A percentile compares a stretch with the other conserved stretches of the same genome.
Evolutionary conservation across 2,113 vertebrate species (phyloP).

Genomic region (Etheostoma cragini): DNA sequence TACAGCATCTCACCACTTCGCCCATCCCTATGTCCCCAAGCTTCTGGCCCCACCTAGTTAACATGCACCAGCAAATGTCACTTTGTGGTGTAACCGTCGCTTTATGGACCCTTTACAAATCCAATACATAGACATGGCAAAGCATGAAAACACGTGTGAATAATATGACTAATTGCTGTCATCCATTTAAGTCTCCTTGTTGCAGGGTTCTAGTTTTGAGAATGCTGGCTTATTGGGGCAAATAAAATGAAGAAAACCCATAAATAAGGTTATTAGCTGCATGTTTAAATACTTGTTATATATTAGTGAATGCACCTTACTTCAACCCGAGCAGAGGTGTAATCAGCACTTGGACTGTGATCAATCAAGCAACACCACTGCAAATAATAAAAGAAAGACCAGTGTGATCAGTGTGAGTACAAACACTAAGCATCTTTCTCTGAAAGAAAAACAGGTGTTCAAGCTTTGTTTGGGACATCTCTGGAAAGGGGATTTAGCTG

Average conservation of each 20-base stretch:
- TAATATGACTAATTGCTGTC: background rate
- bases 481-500: slow-evolving; percentile 47
- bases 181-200: background rate
- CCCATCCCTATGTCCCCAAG: background rate
- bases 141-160: background rate
- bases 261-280: background rate
- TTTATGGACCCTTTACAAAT: background rate
- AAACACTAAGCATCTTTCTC: slow-evolving; percentile 9
- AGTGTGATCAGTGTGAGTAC: background rate
- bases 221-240: background rate
- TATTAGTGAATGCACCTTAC: background rate
- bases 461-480: slow-evolving; percentile 41
- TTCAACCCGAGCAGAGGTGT: background rate
- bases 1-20: background rate
- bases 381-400: slow-evolving; percentile 20
- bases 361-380: slow-evolving; percentile 30
- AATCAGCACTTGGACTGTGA: slow-evolving; percentile 11
- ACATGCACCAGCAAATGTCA: background rate
- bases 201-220: background rate
- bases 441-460: slow-evolving; percentile 19
- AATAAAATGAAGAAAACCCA: background rate
- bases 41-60: background rate
- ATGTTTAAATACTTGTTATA: background rate
- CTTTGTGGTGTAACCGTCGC: background rate
- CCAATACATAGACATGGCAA: background rate